These are phyloP conservation scores for Aleiodes sp. DNA, from an alignment of 1,140 invertebrate species.

Conservation along the genomic window DNA sequence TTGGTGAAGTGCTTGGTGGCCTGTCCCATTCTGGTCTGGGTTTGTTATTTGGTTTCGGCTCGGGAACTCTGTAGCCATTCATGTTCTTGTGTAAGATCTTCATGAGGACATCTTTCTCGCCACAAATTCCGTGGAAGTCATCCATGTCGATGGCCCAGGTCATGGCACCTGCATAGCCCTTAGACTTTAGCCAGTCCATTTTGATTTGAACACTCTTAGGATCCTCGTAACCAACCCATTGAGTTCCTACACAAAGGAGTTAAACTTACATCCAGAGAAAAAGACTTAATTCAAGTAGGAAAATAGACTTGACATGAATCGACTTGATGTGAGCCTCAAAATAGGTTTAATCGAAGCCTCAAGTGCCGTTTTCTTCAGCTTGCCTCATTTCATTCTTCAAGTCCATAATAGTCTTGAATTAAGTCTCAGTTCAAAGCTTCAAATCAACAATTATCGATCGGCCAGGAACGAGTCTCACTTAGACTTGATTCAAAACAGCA, in stretches of 20 bases:
- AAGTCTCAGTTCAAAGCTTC: no score
- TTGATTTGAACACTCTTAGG: constrained; percentile 82
- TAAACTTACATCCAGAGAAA: no score
- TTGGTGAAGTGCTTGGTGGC: constrained; percentile 71
- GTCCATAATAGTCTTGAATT: background rate
- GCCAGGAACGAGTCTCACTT: no score
- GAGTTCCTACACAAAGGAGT: constrained; percentile 68
- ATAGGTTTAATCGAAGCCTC: no score
- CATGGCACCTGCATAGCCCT: constrained; percentile 87
- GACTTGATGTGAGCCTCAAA: no score
- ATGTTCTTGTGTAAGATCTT: constrained; percentile 78
- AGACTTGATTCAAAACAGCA: no score
- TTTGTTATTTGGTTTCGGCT: constrained; percentile 73
- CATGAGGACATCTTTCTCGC: constrained; percentile 76
- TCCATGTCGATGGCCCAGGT: constrained; percentile 92
- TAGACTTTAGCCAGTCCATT: constrained; percentile 84
- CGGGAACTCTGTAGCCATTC: constrained; percentile 78
- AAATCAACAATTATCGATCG: no score
- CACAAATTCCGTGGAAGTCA: constrained; percentile 82
- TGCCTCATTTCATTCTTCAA: background rate
- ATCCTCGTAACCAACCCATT: constrained; percentile 94
- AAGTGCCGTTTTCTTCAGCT: background rate
- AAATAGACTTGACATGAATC: no score
- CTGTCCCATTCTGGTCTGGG: constrained; percentile 77
- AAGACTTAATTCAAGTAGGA: no score